Percentiles rank a stretch among this genome's conserved stretches.
Conservation (phyloP, 1,140 invertebrate genomes). For the Acromyrmex charruanus region DNA sequence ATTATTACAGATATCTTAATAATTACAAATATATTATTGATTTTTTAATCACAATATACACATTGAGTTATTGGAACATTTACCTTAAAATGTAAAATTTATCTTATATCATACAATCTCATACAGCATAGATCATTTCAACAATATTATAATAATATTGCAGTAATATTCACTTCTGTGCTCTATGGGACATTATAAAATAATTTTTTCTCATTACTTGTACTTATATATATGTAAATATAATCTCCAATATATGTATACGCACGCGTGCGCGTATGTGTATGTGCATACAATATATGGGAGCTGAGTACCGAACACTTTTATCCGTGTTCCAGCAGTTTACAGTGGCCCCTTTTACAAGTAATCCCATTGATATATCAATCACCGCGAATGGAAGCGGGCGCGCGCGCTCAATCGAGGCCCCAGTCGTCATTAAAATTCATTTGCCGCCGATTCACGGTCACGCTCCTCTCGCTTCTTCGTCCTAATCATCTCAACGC, state of each 20-base stretch:
- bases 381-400: constrained; percentile 62
- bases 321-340: constrained; percentile 49
- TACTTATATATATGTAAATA: neutral
- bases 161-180: too few species aligned
- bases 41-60: too few species aligned
- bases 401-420: constrained; percentile 59
- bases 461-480: constrained; percentile 48
- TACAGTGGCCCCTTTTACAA: constrained; percentile 57
- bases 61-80: too few species aligned
- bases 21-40: too few species aligned
- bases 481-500: constrained; percentile 53
- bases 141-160: too few species aligned
- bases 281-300: neutral
- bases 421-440: constrained; percentile 74
- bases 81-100: too few species aligned
- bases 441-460: constrained; percentile 76
- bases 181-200: neutral
- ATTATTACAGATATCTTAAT: too few species aligned
- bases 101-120: too few species aligned
- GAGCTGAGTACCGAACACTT: constrained; percentile 1
- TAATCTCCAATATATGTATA: neutral
- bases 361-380: constrained; percentile 68
- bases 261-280: neutral
- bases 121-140: too few species aligned
- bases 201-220: neutral